Base-by-base conservation (phyloP, 2,797 vertebrate species). In the Poecilia gillii region DNA sequence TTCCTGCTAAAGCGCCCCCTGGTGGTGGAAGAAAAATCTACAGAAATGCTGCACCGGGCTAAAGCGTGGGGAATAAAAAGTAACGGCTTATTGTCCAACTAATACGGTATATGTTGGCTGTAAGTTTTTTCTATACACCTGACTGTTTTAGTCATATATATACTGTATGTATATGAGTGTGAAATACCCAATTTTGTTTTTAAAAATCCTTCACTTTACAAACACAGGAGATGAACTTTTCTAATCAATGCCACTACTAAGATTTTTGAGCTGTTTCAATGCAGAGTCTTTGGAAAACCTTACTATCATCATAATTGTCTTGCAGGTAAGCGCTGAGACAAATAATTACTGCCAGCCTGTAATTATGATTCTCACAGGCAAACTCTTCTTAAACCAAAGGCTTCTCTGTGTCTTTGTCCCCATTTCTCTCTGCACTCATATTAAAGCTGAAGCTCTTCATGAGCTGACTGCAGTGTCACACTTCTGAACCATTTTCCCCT, bases 351-450 rank as follows among this genome's bases (percentile, higher is more conserved):
- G 43, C 72, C 78, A 83, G 71, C 45, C 72, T 90, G 78, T 89
- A 85, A 87, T 90, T 72, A 57, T 72, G 78, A 83, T 75, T 88
- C 88, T 85, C 72, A 81, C 80, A 80, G 45, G 53, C 76, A 71
- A 51, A 80, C 64, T 81, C 80, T 87, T 43, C 89, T 85, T 76
- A 49, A 88, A 83, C 66, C 75, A 9, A 41, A 66, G 76, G 80
- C 57, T 74, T 80, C 62, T 77, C 51, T 28, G 57, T 71, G 74
- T 75, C 72, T 80, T 64, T 72, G 73, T 79, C 70, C 73, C 8
- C 25, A 55, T 51, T 71, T 85, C 80, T 86, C 72, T 83, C 62
- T 20, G 7, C 36, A 2, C 73, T 70, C 14, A 70, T 86, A 80
- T 81, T 81, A 81, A 75, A 87, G 81, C 80, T 64, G 77, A 55